Evolutionary conservation across 2,888 invertebrate species (phyloP).

Genomic region (Steinernema hermaphroditum): DNA sequence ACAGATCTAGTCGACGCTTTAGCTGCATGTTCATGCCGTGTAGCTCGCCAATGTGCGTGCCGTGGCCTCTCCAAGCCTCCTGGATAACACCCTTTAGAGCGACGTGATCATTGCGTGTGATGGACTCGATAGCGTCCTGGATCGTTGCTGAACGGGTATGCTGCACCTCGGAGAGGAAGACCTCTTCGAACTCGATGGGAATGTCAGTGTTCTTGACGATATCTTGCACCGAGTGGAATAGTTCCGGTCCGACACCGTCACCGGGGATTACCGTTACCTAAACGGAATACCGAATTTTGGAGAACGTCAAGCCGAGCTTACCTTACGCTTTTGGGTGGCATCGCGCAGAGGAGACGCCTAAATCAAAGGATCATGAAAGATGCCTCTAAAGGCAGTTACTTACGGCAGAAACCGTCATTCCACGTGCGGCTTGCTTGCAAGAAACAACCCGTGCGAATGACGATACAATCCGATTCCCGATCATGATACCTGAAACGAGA

Average conservation of each 20-base stretch:
- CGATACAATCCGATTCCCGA: conserved; percentile 22
- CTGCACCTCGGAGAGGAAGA: conserved; percentile 75
- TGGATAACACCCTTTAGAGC: conserved; percentile 68
- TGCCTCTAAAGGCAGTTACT: not conserved
- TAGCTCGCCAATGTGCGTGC: conserved; percentile 53
- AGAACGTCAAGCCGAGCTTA: conserved; percentile 5
- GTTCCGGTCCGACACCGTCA: conserved; percentile 95
- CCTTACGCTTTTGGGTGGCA: conserved; percentile 22
- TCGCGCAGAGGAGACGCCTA: conserved; percentile 20
- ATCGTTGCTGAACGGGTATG: conserved; percentile 67
- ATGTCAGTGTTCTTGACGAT: conserved; percentile 72
- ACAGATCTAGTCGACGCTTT: conserved; percentile 71
- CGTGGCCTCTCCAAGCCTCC: conserved; percentile 56
- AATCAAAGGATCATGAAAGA: not conserved
- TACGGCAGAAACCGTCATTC: conserved; percentile 15
- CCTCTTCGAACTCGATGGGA: conserved; percentile 93
- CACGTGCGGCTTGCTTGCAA: conserved; percentile 10
- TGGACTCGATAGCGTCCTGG: conserved; percentile 68
- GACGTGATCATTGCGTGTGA: conserved; percentile 68
- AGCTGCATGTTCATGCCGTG: conserved; percentile 92
- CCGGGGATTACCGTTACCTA: conserved; percentile 86
- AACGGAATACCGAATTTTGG: too few species aligned
- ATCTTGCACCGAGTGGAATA: conserved; percentile 70
- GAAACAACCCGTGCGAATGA: conserved; percentile 7
- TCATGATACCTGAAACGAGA: conserved; percentile 6